Conservation (phyloP, 2,888 invertebrate species). For the Drosophila pullipes region DNA sequence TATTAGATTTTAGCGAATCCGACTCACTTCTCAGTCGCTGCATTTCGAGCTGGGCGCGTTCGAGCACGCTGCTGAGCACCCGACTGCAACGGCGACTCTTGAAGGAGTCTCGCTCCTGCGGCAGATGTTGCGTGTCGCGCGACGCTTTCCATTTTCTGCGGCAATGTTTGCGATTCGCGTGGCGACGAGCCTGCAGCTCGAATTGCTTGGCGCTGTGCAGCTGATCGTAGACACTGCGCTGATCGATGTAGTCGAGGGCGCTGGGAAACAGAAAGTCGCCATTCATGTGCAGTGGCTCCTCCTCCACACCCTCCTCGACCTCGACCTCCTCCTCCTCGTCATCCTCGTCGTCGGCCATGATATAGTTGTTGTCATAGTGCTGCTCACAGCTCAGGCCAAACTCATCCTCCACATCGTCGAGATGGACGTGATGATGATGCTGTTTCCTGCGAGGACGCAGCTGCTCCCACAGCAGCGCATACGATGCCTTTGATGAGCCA, state of each 20-base stretch:
- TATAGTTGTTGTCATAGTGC: slow-evolving; percentile 66
- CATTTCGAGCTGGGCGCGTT: slow-evolving; percentile 84
- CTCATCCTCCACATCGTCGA: slow-evolving; percentile 75
- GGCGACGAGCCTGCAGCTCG: slow-evolving; percentile 75
- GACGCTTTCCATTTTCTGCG: slow-evolving; percentile 82
- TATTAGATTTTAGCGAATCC: too few relatives aligned
- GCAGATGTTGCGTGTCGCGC: slow-evolving; percentile 33
- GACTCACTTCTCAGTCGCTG: slow-evolving; percentile 84
- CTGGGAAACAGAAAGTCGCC: slow-evolving; percentile 71
- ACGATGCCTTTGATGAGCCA: slow-evolving; percentile 64
- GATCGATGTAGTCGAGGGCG: slow-evolving; percentile 64
- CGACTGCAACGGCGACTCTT: slow-evolving; percentile 76
- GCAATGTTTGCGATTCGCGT: slow-evolving; percentile 82
- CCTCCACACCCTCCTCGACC: slow-evolving; percentile 35
- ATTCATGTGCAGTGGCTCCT: slow-evolving; percentile 54
- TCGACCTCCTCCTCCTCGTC: slow-evolving; percentile 38
- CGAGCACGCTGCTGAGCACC: slow-evolving; percentile 79
- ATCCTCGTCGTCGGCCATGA: slow-evolving; percentile 65
- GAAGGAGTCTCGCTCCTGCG: slow-evolving; percentile 9
- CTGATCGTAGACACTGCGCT: slow-evolving; percentile 69
- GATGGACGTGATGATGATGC: slow-evolving; percentile 61
- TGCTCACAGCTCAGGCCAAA: slow-evolving; percentile 58
- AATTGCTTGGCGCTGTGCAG: slow-evolving; percentile 78
- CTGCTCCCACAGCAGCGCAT: slow-evolving; percentile 61
- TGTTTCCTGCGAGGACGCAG: slow-evolving; percentile 56